These are phyloP conservation scores for Calameuta filiformis DNA, from an alignment of 2,888 invertebrate genomes.

Conservation along the genomic window DNA sequence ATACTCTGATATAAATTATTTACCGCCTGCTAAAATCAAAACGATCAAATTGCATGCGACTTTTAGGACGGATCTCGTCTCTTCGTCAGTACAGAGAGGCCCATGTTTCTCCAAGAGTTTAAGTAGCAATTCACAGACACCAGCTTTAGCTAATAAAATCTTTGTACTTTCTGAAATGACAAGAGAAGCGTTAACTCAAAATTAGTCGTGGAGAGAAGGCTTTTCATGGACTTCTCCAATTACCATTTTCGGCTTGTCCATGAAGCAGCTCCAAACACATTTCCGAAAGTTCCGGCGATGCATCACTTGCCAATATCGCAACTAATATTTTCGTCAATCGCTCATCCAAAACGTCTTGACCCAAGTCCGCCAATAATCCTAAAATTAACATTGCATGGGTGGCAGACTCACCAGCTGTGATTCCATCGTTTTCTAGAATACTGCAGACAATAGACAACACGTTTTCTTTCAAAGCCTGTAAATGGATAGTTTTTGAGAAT, in stretches of 20 bases:
- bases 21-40: slow-evolving; percentile 87
- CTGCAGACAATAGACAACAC: slow-evolving; percentile 67
- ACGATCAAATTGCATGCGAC: slow-evolving; percentile 88
- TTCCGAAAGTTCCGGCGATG: slow-evolving; percentile 79
- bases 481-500: slow-evolving; percentile 10
- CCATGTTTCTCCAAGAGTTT: slow-evolving; percentile 78
- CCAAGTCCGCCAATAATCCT: slow-evolving; percentile 68
- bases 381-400: slow-evolving; percentile 68
- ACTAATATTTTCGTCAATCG: slow-evolving; percentile 72
- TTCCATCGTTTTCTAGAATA: slow-evolving; percentile 65
- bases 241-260: slow-evolving; percentile 82
- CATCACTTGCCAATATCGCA: slow-evolving; percentile 73
- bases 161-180: slow-evolving; percentile 79
- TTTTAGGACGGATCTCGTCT: slow-evolving; percentile 78
- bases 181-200: slow-evolving; percentile 5
- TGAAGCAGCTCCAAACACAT: slow-evolving; percentile 81
- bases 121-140: slow-evolving; percentile 81
- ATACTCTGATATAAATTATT: slow-evolving; percentile 19
- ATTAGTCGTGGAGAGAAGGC: neutral
- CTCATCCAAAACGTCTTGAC: slow-evolving; percentile 67
- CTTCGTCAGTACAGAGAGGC: slow-evolving; percentile 73
- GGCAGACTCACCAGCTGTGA: slow-evolving; percentile 65
- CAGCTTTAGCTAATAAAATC: slow-evolving; percentile 78
- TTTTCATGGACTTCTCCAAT: slow-evolving; percentile 28
- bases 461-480: slow-evolving; percentile 65